phyloP scores from a whole-genome alignment of 2,888 invertebrate species.

The Conomelus anceps region DNA sequence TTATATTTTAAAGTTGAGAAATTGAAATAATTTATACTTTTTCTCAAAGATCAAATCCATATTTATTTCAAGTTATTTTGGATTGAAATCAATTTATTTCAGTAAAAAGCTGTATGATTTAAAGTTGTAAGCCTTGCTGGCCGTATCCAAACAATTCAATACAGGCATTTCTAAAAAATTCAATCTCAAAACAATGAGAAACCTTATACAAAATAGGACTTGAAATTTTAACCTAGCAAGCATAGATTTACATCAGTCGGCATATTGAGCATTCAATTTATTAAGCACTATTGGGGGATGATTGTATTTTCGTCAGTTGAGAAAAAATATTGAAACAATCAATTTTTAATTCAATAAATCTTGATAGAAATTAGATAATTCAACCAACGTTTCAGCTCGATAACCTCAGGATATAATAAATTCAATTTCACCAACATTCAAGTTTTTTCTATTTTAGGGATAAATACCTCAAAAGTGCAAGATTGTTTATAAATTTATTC shows the following conservation, averaged over 20 bases:
- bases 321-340: neutral
- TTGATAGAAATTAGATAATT: neutral
- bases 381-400: neutral
- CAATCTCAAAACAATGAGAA: neutral
- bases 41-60: too few species aligned
- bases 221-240: neutral
- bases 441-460: neutral
- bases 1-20: too few species aligned
- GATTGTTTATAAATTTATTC: too few species aligned
- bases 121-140: neutral
- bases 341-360: too few species aligned
- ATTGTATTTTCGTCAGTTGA: neutral
- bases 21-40: too few species aligned
- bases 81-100: neutral
- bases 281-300: neutral
- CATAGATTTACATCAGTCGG: neutral
- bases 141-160: neutral
- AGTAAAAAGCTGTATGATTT: neutral
- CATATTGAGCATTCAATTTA: neutral
- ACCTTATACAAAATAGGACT: neutral
- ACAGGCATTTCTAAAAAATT: neutral
- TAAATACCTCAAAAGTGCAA: too few species aligned
- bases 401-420: neutral
- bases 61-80: neutral
- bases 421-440: neutral